Conservation (phyloP, 2,888 invertebrate genomes). For the Dicyrtomina minuta region DNA sequence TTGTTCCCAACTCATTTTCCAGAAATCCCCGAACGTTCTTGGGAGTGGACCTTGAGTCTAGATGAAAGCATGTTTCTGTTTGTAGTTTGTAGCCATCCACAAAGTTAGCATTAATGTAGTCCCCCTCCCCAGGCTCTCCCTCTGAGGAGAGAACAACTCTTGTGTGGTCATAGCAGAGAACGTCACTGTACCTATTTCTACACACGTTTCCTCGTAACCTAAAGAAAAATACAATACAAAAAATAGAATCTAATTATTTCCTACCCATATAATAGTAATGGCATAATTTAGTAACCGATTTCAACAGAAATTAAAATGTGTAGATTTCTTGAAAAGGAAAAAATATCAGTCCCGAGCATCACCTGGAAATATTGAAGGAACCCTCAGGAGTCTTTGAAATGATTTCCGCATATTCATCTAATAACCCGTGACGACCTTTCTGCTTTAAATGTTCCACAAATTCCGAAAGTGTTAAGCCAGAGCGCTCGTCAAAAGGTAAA, state of each 20-base stretch:
- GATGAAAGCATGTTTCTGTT: conserved; percentile 96
- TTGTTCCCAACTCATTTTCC: conserved; percentile 98
- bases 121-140: conserved; percentile 60
- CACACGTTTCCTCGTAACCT: conserved; percentile 70
- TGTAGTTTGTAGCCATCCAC: conserved; percentile 98
- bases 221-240: too few species aligned
- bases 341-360: conserved; percentile 21
- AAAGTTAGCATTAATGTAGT: conserved; percentile 97
- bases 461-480: conserved; percentile 68
- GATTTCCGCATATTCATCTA: conserved; percentile 85
- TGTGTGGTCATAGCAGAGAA: conserved; percentile 93
- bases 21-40: conserved; percentile 92
- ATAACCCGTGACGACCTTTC: conserved; percentile 76
- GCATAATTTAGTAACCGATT: not conserved
- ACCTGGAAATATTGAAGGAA: conserved; percentile 85
- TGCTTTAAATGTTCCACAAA: conserved; percentile 72
- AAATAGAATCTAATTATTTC: not conserved
- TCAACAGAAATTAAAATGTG: too few species aligned
- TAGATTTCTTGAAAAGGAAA: too few species aligned
- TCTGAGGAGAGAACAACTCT: conserved; percentile 76
- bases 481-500: conserved; percentile 60
- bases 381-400: conserved; percentile 80
- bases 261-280: not conserved
- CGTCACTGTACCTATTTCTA: conserved; percentile 80
- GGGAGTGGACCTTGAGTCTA: conserved; percentile 96